phyloP scores from a whole-genome alignment of 2,113 vertebrate genomes.

The Epinephelus cyanopodus region DNA sequence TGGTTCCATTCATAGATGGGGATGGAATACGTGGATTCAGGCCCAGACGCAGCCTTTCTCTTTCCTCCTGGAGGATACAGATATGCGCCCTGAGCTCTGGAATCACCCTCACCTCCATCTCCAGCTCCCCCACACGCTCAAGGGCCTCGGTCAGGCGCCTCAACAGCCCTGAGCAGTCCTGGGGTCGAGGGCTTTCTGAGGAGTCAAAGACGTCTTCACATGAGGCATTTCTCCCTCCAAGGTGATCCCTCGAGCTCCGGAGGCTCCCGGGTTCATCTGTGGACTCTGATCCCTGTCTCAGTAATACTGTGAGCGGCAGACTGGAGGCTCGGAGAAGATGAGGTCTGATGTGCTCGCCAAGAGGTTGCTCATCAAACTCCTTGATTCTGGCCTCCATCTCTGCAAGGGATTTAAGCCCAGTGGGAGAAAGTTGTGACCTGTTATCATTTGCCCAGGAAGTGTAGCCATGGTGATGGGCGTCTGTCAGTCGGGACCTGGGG shows the following conservation, averaged over 20 bases:
- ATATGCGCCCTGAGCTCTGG: constrained; percentile 83
- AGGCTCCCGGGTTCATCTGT: constrained; percentile 73
- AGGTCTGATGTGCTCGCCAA: constrained; percentile 85
- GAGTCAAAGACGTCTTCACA: constrained; percentile 72
- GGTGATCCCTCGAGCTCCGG: constrained; percentile 61
- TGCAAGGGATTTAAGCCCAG: constrained; percentile 66
- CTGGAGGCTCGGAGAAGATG: constrained; percentile 93
- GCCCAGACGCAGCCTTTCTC: constrained; percentile 63
- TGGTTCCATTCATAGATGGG: constrained; percentile 57
- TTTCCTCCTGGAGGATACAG: constrained; percentile 80
- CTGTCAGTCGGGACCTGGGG: constrained; percentile 78
- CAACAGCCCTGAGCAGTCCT: constrained; percentile 63
- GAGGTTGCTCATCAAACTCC: constrained; percentile 79
- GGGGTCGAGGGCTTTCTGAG: constrained; percentile 31
- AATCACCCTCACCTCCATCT: constrained; percentile 77
- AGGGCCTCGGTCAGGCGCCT: constrained; percentile 76
- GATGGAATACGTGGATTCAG: constrained; percentile 60
- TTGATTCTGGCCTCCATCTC: constrained; percentile 81
- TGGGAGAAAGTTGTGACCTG: constrained; percentile 52
- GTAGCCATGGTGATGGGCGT: constrained; percentile 78
- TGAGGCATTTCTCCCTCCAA: constrained; percentile 59
- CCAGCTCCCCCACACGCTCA: constrained; percentile 80
- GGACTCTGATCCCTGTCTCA: constrained; percentile 78
- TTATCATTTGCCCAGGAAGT: constrained; percentile 39
- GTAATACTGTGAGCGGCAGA: constrained; percentile 88